A percentile compares a stretch with the other conserved stretches of the same genome.
phyloP scores from a whole-genome alignment of 1,140 invertebrate genomes.

The Leptoteleia sp. region DNA sequence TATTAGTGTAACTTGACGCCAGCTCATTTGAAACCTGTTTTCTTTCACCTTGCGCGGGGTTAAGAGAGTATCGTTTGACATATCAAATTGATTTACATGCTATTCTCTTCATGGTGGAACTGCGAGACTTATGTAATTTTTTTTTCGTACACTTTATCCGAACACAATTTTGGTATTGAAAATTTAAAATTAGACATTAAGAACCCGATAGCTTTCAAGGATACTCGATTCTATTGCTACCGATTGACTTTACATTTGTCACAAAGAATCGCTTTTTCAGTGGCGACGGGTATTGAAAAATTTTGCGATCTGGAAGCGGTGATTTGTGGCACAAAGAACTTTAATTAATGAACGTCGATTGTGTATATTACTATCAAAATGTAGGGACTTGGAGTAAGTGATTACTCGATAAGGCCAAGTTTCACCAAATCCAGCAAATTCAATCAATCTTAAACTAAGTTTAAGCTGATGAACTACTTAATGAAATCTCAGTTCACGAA shows the following conservation, averaged over 20 bases:
- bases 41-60: slow-evolving; percentile 49
- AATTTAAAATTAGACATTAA: slow-evolving; percentile 15
- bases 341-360: slow-evolving; percentile 13
- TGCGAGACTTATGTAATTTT: slow-evolving; percentile 28
- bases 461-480: slow-evolving; percentile 54
- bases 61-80: slow-evolving; percentile 58
- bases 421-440: slow-evolving; percentile 37
- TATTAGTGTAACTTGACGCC: slow-evolving; percentile 36
- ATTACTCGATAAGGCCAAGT: slow-evolving; percentile 43
- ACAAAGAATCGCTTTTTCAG: too few species aligned
- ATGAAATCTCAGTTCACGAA: slow-evolving; percentile 31
- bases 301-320: too few species aligned
- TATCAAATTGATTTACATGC: slow-evolving; percentile 60
- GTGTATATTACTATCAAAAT: slow-evolving; percentile 27
- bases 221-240: slow-evolving; percentile 22
- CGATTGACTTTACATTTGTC: slow-evolving; percentile 1
- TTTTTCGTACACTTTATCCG: slow-evolving; percentile 18
- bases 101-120: slow-evolving; percentile 46
- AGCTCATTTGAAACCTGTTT: slow-evolving; percentile 46
- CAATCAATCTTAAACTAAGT: slow-evolving; percentile 59
- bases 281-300: too few species aligned
- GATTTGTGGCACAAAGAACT: slow-evolving; percentile 3
- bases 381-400: slow-evolving; percentile 6
- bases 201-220: slow-evolving; percentile 9
- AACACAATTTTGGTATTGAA: slow-evolving; percentile 17